Base-by-base conservation (phyloP, 2,797 vertebrate species). In the Lateolabrax maculatus region DNA sequence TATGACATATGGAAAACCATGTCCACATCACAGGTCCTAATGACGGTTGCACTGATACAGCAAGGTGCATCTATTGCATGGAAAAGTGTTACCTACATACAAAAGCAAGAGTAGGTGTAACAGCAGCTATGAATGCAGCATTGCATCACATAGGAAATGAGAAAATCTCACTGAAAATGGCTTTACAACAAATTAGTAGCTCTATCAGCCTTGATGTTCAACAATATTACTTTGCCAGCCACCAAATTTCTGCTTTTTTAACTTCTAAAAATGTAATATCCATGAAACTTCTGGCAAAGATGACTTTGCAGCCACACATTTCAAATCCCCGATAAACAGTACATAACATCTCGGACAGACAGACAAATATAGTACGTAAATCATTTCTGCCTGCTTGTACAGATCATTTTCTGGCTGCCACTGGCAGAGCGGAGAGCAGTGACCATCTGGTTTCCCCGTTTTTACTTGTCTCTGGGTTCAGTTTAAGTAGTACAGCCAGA, bases 401-500 rank as follows among this genome's bases (percentile, higher is more conserved):
- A 43, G 83, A 84, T 89, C 64, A 34, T 80, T 83, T 87, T 78
- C 80, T 85, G 85, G 76, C 84, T 70, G 79, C 83, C 78, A 56
- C 74, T 75, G 77, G 83, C 60, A 75, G 67, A 78, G 80, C 81
- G 80, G 51, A 68, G 76, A 89, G 80, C 79, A 65, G 74, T 72
- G 79, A 71, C 89, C 91, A 90, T 91, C 90, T 92, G 92, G 77
- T 90, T 90, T 89, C 41, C 23, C 79, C 81, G 84, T 91, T 84
- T 92, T 90, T 89, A 84, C 88, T 81, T 81, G 82, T 82, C 84
- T 84, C 76, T 43, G 75, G 83, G 74, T 90, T 84, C 79, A 82
- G 52, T 89, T 79, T 81, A 83, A 90, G 87, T 79, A 80, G 34
- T 74, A 52, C 77, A 84, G 79, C 74, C 84, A 88, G 75, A 87